Conservation (phyloP, 2,797 vertebrate species). For the Setipinna tenuifilis region DNA sequence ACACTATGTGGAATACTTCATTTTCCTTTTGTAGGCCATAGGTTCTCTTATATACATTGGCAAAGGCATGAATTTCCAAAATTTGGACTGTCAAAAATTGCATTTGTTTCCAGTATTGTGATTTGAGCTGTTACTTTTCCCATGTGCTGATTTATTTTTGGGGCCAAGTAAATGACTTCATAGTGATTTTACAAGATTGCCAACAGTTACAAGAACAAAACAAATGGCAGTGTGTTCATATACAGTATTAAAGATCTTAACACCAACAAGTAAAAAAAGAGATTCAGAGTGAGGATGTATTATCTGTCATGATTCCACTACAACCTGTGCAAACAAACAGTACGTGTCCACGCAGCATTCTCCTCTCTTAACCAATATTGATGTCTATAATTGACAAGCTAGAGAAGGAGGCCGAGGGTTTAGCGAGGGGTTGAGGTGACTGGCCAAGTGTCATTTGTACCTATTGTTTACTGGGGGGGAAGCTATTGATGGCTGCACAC, state of each 20-base stretch:
- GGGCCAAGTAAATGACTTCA: too few species aligned
- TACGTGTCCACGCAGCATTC: conserved; percentile 33
- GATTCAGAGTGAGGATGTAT: neutral
- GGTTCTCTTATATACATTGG: too few species aligned
- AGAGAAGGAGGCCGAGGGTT: conserved; percentile 31
- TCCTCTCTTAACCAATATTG: conserved; percentile 47
- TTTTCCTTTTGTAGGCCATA: too few species aligned
- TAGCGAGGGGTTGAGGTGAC: conserved; percentile 45
- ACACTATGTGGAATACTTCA: too few species aligned
- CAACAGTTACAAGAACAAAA: neutral
- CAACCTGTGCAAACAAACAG: conserved; percentile 44
- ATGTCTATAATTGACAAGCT: conserved; percentile 45
- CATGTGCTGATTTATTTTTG: too few species aligned
- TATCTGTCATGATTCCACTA: neutral
- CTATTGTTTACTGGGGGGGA: conserved; percentile 50
- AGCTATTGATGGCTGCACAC: conserved; percentile 52
- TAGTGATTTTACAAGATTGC: too few species aligned
- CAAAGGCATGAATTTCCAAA: too few species aligned
- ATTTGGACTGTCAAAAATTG: too few species aligned
- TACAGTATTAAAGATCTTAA: neutral
- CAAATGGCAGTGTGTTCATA: neutral
- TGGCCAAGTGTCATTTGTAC: conserved; percentile 44
- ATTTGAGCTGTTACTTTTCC: too few species aligned
- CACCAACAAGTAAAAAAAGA: neutral
- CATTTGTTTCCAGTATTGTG: too few species aligned